Conservation (phyloP, 2,113 vertebrate species). For the Leptosomus discolor region DNA sequence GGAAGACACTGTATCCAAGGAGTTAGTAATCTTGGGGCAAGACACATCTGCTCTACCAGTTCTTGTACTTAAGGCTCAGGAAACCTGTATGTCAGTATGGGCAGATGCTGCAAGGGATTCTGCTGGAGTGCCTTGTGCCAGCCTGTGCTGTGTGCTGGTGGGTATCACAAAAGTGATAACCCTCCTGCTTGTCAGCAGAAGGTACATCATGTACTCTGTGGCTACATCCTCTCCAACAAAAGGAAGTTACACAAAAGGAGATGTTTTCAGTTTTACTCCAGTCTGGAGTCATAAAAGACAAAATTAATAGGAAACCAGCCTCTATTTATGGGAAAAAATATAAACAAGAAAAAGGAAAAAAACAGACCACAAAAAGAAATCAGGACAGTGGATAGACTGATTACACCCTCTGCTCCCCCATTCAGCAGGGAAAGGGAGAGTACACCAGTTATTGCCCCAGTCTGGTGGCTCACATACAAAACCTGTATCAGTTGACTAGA, state of each 20-base stretch:
- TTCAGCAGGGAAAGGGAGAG: not conserved
- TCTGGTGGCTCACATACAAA: not conserved
- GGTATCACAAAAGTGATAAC: not conserved
- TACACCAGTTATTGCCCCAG: not conserved
- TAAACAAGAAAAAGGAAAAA: not conserved
- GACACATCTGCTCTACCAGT: not conserved
- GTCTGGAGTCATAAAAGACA: not conserved
- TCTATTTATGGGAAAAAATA: not conserved
- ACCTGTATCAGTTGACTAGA: accelerated
- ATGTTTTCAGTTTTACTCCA: not conserved
- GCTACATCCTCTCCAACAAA: not conserved
- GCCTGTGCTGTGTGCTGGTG: not conserved
- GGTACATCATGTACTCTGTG: accelerated
- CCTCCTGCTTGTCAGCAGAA: not conserved
- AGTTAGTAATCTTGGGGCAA: not conserved
- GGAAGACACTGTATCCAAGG: not conserved
- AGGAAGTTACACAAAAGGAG: not conserved
- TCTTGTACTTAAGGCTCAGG: no score
- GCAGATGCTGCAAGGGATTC: not conserved
- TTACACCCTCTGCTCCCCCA: not conserved
- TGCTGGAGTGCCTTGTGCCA: not conserved
- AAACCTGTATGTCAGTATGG: accelerated
- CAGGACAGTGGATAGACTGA: not conserved
- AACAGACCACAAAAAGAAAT: not conserved
- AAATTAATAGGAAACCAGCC: not conserved